A percentile compares a stretch with the other conserved stretches of the same genome.
phyloP scores from a whole-genome alignment of 2,113 vertebrate species.

The Callopanchax toddi region DNA sequence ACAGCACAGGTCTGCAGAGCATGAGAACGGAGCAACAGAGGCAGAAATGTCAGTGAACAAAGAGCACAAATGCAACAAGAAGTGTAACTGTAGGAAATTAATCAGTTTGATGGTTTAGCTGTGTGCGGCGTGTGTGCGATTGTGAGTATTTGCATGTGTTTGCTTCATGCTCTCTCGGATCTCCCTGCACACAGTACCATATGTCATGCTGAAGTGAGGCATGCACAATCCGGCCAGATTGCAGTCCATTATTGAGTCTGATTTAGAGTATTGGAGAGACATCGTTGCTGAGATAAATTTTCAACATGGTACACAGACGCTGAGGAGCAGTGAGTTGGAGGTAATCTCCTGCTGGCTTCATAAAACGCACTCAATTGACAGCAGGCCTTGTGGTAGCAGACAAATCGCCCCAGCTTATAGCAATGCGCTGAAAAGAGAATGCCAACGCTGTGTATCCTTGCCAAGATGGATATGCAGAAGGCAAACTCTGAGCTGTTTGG shows the following conservation, averaged over 20 bases:
- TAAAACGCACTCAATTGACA: slow-evolving; percentile 72
- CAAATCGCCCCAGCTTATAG: slow-evolving; percentile 73
- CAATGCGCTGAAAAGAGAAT: slow-evolving; percentile 70
- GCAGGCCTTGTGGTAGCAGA: slow-evolving; percentile 77
- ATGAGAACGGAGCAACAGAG: slow-evolving; percentile 45
- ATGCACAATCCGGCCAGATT: slow-evolving; percentile 36
- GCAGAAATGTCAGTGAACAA: slow-evolving; percentile 68
- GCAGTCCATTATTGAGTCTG: slow-evolving; percentile 59
- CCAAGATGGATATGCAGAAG: slow-evolving; percentile 73
- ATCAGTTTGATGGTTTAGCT: slow-evolving; percentile 62
- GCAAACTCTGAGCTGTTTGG: slow-evolving; percentile 62
- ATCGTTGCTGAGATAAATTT: slow-evolving; percentile 68
- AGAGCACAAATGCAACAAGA: slow-evolving; percentile 55
- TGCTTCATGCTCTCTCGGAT: slow-evolving; percentile 24
- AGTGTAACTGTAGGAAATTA: slow-evolving; percentile 49
- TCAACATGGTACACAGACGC: slow-evolving; percentile 51
- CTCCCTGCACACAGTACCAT: slow-evolving; percentile 33
- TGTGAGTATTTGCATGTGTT: slow-evolving; percentile 14
- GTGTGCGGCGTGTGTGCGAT: slow-evolving; percentile 1
- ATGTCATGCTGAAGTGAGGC: slow-evolving; percentile 64
- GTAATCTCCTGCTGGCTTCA: slow-evolving; percentile 74
- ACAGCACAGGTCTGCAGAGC: slow-evolving; percentile 38
- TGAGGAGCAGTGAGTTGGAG: slow-evolving; percentile 55
- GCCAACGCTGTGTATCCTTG: slow-evolving; percentile 67
- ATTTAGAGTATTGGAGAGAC: slow-evolving; percentile 64